These are phyloP conservation scores for Conopomorpha cramerella DNA, from an alignment of 1,140 invertebrate species.

Conservation along the genomic window DNA sequence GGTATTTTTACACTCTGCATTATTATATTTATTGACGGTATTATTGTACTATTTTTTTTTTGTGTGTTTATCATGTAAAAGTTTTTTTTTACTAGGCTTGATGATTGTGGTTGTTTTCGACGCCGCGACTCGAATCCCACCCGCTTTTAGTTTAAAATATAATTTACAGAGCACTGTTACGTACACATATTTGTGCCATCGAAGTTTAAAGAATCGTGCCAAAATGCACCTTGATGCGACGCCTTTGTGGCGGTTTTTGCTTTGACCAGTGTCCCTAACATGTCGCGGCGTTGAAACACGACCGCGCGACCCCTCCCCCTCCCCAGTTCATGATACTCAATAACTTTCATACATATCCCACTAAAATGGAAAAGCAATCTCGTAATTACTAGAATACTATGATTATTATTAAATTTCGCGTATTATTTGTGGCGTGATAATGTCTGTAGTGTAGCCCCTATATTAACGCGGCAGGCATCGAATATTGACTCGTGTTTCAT, in stretches of 20 bases:
- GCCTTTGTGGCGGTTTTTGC: not conserved
- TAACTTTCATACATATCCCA: slow-evolving; percentile 38
- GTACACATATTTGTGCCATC: not conserved
- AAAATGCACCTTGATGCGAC: too few relatives aligned
- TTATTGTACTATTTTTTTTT: slow-evolving; percentile 8
- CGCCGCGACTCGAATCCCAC: slow-evolving; percentile 6
- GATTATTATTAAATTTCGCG: not conserved
- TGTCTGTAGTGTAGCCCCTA: not conserved
- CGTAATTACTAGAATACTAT: slow-evolving; percentile 10
- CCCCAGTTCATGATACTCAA: slow-evolving; percentile 16
- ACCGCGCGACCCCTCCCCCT: too few relatives aligned
- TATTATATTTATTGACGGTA: too few relatives aligned
- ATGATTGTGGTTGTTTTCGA: slow-evolving; percentile 13
- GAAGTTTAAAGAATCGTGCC: not conserved
- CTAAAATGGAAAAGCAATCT: slow-evolving; percentile 36
- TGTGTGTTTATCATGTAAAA: slow-evolving; percentile 28
- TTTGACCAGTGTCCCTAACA: not conserved
- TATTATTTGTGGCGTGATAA: not conserved
- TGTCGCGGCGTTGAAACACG: slow-evolving; percentile 16
- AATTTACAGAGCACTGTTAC: not conserved
- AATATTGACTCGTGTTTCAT: too few relatives aligned
- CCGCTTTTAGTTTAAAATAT: not conserved
- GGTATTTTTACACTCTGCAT: too few relatives aligned
- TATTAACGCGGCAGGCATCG: not conserved
- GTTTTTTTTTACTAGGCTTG: slow-evolving; percentile 28